Conservation (phyloP, 2,113 vertebrate genomes). For the Semnornis frantzii region DNA sequence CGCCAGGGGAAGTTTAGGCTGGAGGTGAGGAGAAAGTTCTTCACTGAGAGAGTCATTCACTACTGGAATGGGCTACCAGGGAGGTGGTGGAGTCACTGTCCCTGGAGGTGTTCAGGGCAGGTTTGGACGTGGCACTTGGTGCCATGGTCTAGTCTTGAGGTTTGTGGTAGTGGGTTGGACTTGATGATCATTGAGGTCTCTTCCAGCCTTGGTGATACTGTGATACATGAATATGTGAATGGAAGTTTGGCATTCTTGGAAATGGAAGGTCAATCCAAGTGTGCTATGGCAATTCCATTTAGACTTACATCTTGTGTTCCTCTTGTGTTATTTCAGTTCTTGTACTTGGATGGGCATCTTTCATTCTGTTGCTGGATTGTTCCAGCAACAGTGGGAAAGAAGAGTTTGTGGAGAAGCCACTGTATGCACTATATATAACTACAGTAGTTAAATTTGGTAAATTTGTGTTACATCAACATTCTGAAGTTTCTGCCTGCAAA, state of each 20-base stretch:
- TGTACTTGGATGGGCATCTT: background rate
- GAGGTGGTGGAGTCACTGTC: no score
- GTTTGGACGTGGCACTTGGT: no score
- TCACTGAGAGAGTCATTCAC: no score
- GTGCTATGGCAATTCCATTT: background rate
- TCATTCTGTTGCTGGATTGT: background rate
- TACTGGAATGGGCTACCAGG: no score
- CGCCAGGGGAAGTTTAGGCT: no score
- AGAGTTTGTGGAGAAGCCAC: background rate
- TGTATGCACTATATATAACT: background rate
- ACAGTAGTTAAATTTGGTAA: background rate
- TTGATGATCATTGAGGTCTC: no score
- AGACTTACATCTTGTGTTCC: background rate
- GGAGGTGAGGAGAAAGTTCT: no score
- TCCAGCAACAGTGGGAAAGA: background rate
- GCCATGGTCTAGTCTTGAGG: no score
- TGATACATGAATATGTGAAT: background rate
- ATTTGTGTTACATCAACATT: background rate
- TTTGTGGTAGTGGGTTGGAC: no score
- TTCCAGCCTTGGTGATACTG: no score
- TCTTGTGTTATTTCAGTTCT: background rate
- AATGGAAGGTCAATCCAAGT: background rate
- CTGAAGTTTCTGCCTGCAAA: background rate
- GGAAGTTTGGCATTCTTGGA: background rate
- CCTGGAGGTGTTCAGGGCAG: no score